Conservation (phyloP, 2,113 vertebrate species). For the Platichthys flesus region DNA sequence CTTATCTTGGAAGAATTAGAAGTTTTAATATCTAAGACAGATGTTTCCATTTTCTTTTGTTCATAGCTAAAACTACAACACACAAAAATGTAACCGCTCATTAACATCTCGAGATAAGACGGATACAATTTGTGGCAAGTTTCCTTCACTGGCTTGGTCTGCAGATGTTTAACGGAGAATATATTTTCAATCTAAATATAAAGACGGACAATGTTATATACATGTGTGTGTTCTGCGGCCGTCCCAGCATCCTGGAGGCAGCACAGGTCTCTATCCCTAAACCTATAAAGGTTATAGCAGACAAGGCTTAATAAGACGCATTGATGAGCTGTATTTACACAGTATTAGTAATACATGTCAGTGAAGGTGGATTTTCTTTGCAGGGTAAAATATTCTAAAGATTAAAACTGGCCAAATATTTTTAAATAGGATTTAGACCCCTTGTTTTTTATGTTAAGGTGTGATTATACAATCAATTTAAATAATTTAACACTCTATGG, state of each 20-base stretch:
- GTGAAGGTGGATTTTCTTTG: not conserved
- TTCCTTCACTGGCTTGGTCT: not conserved
- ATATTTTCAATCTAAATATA: not conserved
- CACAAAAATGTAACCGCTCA: not conserved
- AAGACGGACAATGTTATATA: not conserved
- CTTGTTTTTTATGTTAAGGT: not conserved
- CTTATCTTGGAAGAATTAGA: not conserved
- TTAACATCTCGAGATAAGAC: not conserved
- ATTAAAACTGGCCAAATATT: slow-evolving; percentile 9
- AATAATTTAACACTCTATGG: too few species aligned
- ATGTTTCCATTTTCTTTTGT: not conserved
- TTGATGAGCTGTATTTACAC: not conserved
- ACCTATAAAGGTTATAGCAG: slow-evolving; percentile 13
- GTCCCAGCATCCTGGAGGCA: slow-evolving; percentile 2
- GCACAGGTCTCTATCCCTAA: slow-evolving; percentile 6
- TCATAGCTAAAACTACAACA: not conserved
- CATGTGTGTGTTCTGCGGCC: slow-evolving; percentile 17
- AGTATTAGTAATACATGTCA: not conserved
- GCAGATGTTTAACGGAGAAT: not conserved
- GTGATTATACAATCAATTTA: not conserved
- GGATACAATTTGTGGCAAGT: not conserved
- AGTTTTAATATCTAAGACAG: not conserved
- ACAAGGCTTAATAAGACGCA: slow-evolving; percentile 11
- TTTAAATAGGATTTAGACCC: slow-evolving; percentile 3
- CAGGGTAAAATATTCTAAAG: not conserved